Percentiles rank a stretch among this genome's conserved stretches.
phyloP scores from a whole-genome alignment of 2,888 invertebrate species.

The Drosophila prolongata region DNA sequence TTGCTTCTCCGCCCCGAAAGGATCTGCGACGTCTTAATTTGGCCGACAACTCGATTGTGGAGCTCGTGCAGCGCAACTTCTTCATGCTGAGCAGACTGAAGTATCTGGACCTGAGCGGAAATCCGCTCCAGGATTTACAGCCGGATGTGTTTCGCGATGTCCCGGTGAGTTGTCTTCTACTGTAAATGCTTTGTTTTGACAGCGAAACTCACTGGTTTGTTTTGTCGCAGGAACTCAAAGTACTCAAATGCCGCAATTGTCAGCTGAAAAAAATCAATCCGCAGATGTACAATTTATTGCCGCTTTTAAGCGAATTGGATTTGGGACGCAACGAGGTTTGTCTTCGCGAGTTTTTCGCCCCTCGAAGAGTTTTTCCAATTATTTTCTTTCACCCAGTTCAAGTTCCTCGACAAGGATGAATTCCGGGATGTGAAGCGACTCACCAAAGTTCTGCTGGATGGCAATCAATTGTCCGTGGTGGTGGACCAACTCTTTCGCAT shows the following conservation, averaged over 20 bases:
- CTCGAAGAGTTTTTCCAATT: conserved; percentile 57
- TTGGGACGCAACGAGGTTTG: conserved; percentile 89
- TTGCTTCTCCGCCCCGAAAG: conserved; percentile 36
- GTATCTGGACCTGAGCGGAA: conserved; percentile 90
- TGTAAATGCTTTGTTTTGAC: conserved; percentile 2
- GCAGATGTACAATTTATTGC: conserved; percentile 91
- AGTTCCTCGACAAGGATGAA: conserved; percentile 90
- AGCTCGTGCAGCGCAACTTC: conserved; percentile 90
- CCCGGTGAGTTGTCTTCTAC: conserved; percentile 85
- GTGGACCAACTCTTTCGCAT: conserved; percentile 89
- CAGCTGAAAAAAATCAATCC: conserved; percentile 90
- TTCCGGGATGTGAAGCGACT: conserved; percentile 89
- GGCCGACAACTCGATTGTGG: conserved; percentile 88
- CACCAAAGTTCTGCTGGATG: conserved; percentile 88
- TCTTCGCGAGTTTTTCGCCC: conserved; percentile 37
- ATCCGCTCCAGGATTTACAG: conserved; percentile 89
- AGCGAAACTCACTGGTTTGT: conserved; percentile 13
- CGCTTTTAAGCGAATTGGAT: conserved; percentile 90
- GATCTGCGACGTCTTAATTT: conserved; percentile 89
- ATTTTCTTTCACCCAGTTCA: conserved; percentile 85
- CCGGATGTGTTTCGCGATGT: conserved; percentile 92
- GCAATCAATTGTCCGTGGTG: conserved; percentile 91
- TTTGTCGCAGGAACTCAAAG: conserved; percentile 87
- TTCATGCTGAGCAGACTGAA: conserved; percentile 90
- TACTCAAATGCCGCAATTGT: conserved; percentile 90